A percentile compares a stretch with the other conserved stretches of the same genome.
Evolutionary conservation across 2,797 vertebrate genomes (phyloP).

Genomic region (Ctenopoma multispine): DNA sequence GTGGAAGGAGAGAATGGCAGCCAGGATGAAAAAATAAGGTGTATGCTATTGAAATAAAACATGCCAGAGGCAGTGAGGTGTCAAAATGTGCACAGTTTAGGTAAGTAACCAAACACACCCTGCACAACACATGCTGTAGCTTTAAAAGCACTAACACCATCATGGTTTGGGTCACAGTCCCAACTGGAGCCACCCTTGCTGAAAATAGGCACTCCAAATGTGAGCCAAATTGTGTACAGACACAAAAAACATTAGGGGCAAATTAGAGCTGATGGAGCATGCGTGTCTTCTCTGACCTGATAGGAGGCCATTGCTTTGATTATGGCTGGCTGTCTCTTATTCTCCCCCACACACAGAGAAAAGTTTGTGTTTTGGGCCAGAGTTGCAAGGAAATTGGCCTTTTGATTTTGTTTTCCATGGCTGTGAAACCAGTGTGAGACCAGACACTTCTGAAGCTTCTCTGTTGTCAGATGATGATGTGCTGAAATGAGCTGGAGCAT

Average conservation of each 20-base stretch:
- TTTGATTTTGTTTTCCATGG: slow-evolving; percentile 60
- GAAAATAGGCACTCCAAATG: slow-evolving; percentile 12
- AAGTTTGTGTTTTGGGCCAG: slow-evolving; percentile 50
- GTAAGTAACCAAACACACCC: neutral
- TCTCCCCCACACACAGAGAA: slow-evolving; percentile 7
- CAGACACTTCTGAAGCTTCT: slow-evolving; percentile 56
- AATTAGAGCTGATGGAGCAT: slow-evolving; percentile 46
- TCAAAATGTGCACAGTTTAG: neutral
- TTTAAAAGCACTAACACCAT: neutral
- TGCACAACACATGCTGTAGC: neutral
- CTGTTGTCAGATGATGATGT: slow-evolving; percentile 61
- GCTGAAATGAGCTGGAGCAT: slow-evolving; percentile 69
- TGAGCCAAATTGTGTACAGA: slow-evolving; percentile 29
- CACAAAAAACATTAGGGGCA: slow-evolving; percentile 15
- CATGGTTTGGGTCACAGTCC: neutral
- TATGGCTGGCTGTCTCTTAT: slow-evolving; percentile 11
- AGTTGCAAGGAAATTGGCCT: slow-evolving; percentile 59
- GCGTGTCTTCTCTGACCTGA: slow-evolving; percentile 40
- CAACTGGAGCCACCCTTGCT: neutral
- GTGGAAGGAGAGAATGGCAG: neutral
- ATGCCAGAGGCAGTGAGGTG: neutral
- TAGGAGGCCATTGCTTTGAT: slow-evolving; percentile 45
- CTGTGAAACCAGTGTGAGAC: slow-evolving; percentile 58
- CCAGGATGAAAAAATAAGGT: neutral
- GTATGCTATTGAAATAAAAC: too few species aligned